Conservation (phyloP, 2,888 invertebrate genomes). For the Troglohyphantes excavatus region DNA sequence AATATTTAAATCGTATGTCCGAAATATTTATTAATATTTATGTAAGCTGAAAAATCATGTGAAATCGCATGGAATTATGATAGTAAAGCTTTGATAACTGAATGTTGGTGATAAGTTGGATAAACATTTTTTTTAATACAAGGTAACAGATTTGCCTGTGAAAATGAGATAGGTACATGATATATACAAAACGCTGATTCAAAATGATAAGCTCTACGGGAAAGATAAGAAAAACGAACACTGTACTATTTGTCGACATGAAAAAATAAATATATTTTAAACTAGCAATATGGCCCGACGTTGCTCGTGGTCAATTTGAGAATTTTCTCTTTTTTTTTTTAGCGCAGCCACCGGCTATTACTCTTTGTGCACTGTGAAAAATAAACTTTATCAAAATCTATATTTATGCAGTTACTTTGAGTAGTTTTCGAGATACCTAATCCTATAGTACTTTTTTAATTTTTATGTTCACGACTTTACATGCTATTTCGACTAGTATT, state of each 20-base stretch:
- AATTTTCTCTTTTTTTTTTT: too few relatives aligned
- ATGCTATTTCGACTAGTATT: too few relatives aligned
- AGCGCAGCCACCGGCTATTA: too few relatives aligned
- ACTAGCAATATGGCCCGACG: too few relatives aligned
- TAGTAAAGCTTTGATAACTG: neutral
- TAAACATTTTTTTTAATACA: constrained; percentile 2
- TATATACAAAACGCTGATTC: neutral
- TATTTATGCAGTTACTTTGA: too few relatives aligned
- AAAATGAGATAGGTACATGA: neutral
- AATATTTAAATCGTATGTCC: neutral
- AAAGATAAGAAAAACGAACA: neutral
- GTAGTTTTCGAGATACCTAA: too few relatives aligned
- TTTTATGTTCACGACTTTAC: too few relatives aligned
- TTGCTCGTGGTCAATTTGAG: too few relatives aligned
- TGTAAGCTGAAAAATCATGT: neutral
- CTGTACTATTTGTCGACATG: neutral
- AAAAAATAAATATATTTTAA: neutral
- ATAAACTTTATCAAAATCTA: too few relatives aligned
- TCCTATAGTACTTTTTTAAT: too few relatives aligned
- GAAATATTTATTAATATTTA: neutral
- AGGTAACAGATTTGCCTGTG: neutral
- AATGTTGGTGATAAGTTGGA: neutral
- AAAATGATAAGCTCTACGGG: neutral
- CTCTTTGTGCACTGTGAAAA: too few relatives aligned
- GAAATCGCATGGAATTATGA: neutral